Evolutionary conservation across 2,888 invertebrate genomes (phyloP).

Genomic region (Tridacna crocea): DNA sequence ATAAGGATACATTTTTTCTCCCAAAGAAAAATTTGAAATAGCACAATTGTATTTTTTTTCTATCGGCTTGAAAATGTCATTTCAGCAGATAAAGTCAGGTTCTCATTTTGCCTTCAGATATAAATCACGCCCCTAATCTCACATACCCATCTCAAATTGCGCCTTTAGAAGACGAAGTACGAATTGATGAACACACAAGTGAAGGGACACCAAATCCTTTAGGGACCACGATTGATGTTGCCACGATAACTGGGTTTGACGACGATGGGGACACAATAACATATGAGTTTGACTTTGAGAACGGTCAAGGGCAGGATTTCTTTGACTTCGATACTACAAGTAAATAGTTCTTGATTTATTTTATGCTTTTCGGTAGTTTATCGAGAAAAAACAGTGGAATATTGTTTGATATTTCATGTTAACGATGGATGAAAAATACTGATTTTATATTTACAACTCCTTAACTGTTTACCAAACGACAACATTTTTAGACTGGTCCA

Average conservation of each 20-base stretch:
- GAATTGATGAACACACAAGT: constrained; percentile 43
- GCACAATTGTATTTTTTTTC: too few relatives aligned
- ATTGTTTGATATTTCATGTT: too few relatives aligned
- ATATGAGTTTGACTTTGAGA: constrained; percentile 37
- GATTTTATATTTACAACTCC: too few relatives aligned
- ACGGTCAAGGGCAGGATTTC: constrained; percentile 29
- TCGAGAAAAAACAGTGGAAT: too few relatives aligned
- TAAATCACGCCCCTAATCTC: constrained; percentile 45
- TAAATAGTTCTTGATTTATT: constrained; percentile 26
- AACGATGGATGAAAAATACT: too few relatives aligned
- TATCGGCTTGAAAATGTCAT: too few relatives aligned
- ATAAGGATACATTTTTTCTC: too few relatives aligned
- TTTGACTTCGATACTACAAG: constrained; percentile 39
- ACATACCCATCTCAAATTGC: constrained; percentile 20
- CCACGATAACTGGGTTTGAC: constrained; percentile 23
- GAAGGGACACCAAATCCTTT: constrained; percentile 33
- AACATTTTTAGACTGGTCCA: too few relatives aligned
- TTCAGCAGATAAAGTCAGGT: too few relatives aligned
- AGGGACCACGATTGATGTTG: constrained; percentile 20
- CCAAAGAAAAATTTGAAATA: too few relatives aligned
- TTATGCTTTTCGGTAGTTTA: too few relatives aligned
- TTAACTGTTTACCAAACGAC: too few relatives aligned
- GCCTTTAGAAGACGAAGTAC: constrained; percentile 15
- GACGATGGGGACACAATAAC: constrained; percentile 35
- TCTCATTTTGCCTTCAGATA: constrained; percentile 24